Conservation (phyloP, 2,888 invertebrate genomes). For the Cryptocephalus moraei region DNA sequence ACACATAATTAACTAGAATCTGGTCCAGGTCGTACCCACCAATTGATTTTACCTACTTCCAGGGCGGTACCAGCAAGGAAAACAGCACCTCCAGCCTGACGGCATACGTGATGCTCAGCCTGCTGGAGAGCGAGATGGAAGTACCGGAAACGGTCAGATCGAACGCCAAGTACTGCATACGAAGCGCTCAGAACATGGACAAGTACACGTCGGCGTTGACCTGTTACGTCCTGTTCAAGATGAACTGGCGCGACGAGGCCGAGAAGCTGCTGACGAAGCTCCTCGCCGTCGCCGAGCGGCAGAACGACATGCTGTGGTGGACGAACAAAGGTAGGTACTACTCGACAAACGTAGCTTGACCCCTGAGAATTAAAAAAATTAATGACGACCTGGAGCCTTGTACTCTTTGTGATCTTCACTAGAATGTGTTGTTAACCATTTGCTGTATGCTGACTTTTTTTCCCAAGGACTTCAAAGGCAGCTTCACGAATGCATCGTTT, state of each 20-base stretch:
- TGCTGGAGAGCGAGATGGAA: conserved; percentile 48
- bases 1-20: no score
- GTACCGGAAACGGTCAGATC: conserved; percentile 42
- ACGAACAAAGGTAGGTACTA: conserved; percentile 33
- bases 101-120: conserved; percentile 57
- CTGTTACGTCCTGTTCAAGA: conserved; percentile 43
- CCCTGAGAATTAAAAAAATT: no score
- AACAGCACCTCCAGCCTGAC: conserved; percentile 52
- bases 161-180: conserved; percentile 50
- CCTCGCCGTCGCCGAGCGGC: conserved; percentile 35
- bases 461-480: no score
- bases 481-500: no score
- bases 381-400: no score
- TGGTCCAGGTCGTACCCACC: no score
- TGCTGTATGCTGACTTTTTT: no score
- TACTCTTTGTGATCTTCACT: no score
- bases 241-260: conserved; percentile 38
- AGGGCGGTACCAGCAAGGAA: conserved; percentile 48
- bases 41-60: no score
- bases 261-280: conserved; percentile 35
- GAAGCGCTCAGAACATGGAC: conserved; percentile 35
- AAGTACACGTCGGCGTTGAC: conserved; percentile 44
- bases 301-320: conserved; percentile 44
- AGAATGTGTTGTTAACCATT: no score
- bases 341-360: no score